phyloP scores from a whole-genome alignment of 2,888 invertebrate species.

The Eristalinus aeneus region DNA sequence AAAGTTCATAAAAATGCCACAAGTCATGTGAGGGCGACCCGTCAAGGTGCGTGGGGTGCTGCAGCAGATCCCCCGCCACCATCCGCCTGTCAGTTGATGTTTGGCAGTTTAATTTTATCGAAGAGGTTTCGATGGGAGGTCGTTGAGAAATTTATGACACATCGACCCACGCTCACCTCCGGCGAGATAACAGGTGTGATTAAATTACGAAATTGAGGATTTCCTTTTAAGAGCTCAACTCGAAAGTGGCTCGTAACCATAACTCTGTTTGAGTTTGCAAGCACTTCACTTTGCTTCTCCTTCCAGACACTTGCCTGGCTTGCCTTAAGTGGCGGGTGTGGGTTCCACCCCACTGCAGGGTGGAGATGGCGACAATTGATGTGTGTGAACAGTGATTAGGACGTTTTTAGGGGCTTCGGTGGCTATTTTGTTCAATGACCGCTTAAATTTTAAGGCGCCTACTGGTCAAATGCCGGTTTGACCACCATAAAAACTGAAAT shows the following conservation, averaged over 20 bases:
- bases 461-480: background rate
- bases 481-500: background rate
- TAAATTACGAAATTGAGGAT: background rate
- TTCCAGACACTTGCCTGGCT: background rate
- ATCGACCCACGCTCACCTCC: background rate
- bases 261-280: background rate
- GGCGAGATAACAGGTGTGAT: background rate
- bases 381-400: background rate
- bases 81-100: background rate
- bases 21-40: background rate
- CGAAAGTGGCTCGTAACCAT: background rate
- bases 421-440: background rate
- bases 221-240: background rate
- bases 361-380: background rate
- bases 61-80: background rate
- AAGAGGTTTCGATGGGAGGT: slow-evolving; percentile 5
- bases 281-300: background rate
- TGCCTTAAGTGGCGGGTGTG: background rate
- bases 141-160: background rate
- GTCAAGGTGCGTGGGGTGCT: background rate
- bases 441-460: background rate
- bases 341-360: background rate
- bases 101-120: slow-evolving; percentile 19
- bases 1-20: slow-evolving; percentile 49
- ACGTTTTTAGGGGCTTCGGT: background rate